Evolutionary conservation across 2,888 invertebrate genomes (phyloP).

Genomic region (Cerastis leucographa): DNA sequence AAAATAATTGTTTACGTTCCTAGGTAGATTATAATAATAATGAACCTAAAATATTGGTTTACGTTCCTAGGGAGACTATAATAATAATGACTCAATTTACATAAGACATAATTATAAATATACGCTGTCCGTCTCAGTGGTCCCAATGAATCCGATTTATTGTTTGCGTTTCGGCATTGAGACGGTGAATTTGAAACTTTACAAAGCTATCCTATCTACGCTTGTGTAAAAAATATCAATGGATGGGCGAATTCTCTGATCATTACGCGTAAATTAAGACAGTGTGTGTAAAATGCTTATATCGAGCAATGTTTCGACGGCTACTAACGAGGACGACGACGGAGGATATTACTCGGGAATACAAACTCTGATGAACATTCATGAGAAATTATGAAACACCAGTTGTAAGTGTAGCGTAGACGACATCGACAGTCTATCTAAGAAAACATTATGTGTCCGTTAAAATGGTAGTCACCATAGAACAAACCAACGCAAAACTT

Average conservation of each 20-base stretch:
- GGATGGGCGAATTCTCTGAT: slow-evolving; percentile 74
- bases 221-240: slow-evolving; percentile 83
- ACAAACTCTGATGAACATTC: slow-evolving; percentile 1
- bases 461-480: neutral
- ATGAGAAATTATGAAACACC: slow-evolving; percentile 3
- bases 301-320: slow-evolving; percentile 49
- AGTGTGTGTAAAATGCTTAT: slow-evolving; percentile 64
- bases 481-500: neutral
- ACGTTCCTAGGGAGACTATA: slow-evolving; percentile 60
- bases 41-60: slow-evolving; percentile 75
- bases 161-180: slow-evolving; percentile 65
- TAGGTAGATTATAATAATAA: slow-evolving; percentile 56
- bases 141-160: slow-evolving; percentile 68
- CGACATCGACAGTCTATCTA: neutral
- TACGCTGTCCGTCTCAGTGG: slow-evolving; percentile 61
- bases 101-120: slow-evolving; percentile 61
- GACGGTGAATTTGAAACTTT: slow-evolving; percentile 78
- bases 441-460: neutral
- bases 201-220: slow-evolving; percentile 86
- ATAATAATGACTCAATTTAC: slow-evolving; percentile 37
- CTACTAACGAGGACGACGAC: slow-evolving; percentile 29
- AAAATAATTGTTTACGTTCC: slow-evolving; percentile 74
- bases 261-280: slow-evolving; percentile 63
- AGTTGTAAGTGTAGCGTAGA: neutral
- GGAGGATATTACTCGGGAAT: slow-evolving; percentile 26